Conservation (phyloP, 2,797 vertebrate genomes). For the Gymnopithys bicolor region DNA sequence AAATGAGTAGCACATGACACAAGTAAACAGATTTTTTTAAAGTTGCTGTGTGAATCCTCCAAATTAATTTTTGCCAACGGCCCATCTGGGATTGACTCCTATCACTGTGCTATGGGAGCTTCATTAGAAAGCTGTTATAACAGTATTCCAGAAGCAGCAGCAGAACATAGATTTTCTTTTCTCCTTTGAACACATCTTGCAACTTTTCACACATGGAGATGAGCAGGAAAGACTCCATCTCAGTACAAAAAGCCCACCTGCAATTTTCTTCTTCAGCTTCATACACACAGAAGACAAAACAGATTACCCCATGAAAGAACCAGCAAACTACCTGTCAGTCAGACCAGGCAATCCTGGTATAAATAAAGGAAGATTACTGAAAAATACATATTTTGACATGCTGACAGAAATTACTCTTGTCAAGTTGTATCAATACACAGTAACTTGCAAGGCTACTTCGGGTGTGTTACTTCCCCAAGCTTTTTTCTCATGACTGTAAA, state of each 20-base stretch:
- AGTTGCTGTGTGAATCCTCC: not conserved
- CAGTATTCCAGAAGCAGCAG: not conserved
- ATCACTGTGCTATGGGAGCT: not conserved
- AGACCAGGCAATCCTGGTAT: not conserved
- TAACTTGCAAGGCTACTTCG: not conserved
- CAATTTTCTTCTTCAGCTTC: slow-evolving; percentile 45
- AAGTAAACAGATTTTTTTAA: slow-evolving; percentile 29
- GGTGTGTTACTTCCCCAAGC: not conserved
- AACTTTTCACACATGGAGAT: not conserved
- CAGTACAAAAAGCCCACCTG: not conserved
- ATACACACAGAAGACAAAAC: slow-evolving; percentile 35
- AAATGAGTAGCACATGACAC: not conserved
- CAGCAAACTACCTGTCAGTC: slow-evolving; percentile 47
- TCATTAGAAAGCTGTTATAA: not conserved
- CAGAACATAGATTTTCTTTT: not conserved
- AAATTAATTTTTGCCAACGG: not conserved
- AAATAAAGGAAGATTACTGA: slow-evolving; percentile 50
- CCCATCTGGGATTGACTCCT: not conserved
- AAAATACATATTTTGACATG: slow-evolving; percentile 33
- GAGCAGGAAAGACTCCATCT: not conserved
- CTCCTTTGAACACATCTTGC: not conserved
- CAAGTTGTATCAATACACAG: not conserved
- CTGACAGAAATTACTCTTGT: slow-evolving; percentile 37
- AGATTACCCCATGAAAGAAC: slow-evolving; percentile 45
- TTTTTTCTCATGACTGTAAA: not conserved